phyloP scores from a whole-genome alignment of 2,113 vertebrate genomes.

The Muscicapa adusta region DNA sequence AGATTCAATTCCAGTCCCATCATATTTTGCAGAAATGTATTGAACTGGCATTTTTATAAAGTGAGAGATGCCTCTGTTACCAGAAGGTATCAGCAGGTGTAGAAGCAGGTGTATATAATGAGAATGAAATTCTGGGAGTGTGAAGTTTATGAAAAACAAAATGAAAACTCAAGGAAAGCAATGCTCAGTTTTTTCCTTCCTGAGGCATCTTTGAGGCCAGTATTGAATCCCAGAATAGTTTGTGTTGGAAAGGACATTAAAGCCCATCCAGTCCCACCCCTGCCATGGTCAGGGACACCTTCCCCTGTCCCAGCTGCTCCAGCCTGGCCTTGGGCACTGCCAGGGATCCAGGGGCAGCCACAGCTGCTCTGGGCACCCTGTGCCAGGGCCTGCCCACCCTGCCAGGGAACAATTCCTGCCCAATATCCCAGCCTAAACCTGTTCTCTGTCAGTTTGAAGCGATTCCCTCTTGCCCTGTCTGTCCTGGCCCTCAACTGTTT shows the following conservation, averaged over 20 bases:
- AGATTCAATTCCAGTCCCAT: background rate
- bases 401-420: fast-evolving
- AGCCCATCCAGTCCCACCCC: fast-evolving
- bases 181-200: background rate
- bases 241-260: fast-evolving
- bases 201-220: background rate
- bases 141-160: background rate
- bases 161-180: background rate
- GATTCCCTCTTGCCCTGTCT: background rate
- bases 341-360: background rate
- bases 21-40: background rate
- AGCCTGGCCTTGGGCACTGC: background rate
- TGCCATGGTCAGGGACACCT: background rate
- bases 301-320: background rate
- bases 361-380: background rate
- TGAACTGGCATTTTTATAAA: background rate
- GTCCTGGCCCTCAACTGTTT: background rate
- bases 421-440: background rate
- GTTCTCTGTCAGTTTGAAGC: background rate
- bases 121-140: background rate
- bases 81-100: background rate
- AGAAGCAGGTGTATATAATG: background rate
- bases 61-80: background rate
- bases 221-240: background rate
- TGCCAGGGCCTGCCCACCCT: background rate